phyloP scores from a whole-genome alignment of 2,113 vertebrate species.

The Eubucco bourcierii region DNA sequence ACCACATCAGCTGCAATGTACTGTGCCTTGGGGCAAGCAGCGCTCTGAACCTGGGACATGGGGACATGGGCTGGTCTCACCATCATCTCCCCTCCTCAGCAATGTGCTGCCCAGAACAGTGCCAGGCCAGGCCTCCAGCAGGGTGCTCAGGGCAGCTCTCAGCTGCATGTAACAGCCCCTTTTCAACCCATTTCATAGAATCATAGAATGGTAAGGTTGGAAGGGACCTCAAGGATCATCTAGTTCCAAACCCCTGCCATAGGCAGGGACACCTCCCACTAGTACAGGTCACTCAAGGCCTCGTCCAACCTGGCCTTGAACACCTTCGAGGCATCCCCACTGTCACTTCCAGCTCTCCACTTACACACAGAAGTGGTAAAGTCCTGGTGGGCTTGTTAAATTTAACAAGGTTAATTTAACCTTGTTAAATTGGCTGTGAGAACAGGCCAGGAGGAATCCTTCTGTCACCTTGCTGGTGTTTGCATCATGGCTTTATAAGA shows the following conservation, averaged over 20 bases:
- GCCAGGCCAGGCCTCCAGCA: background rate
- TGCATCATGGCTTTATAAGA: background rate
- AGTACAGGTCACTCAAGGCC: too few relatives aligned
- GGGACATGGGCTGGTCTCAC: background rate
- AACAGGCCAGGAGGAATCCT: background rate
- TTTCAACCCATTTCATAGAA: background rate
- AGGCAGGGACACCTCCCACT: too few relatives aligned
- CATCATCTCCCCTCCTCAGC: background rate
- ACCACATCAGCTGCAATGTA: background rate
- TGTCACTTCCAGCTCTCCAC: background rate
- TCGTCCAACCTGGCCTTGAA: too few relatives aligned
- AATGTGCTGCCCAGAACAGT: background rate
- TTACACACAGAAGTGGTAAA: background rate
- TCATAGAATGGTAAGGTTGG: too few relatives aligned
- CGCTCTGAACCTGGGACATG: background rate
- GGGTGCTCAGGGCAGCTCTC: background rate
- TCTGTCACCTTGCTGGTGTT: fast-evolving
- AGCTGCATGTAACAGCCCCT: background rate
- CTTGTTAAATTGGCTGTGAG: background rate
- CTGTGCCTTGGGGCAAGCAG: background rate
- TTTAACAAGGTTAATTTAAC: too few relatives aligned
- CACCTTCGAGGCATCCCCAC: background rate
- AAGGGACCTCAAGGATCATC: too few relatives aligned
- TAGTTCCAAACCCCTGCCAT: too few relatives aligned
- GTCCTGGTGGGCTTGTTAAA: background rate